Evolutionary conservation across 2,797 vertebrate species (phyloP).

Genomic region (Pseudotriccus pelzelni): DNA sequence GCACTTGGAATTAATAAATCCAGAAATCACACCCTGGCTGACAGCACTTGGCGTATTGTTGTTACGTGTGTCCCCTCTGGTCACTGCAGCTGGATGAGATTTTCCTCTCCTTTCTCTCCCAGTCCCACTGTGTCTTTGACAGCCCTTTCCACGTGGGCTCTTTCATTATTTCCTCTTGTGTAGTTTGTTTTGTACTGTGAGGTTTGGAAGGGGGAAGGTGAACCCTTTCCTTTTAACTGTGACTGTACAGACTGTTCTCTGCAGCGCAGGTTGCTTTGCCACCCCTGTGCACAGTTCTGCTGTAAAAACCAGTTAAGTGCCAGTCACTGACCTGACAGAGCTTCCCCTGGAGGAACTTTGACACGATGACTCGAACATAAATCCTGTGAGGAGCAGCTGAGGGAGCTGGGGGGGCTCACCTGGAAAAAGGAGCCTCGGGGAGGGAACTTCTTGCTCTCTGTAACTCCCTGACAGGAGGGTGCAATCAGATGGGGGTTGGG

Average conservation of each 20-base stretch:
- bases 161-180: neutral
- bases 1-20: neutral
- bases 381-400: neutral
- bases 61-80: neutral
- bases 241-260: neutral
- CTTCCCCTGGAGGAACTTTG: neutral
- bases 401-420: neutral
- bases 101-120: neutral
- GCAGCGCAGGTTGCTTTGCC: neutral
- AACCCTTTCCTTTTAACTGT: neutral
- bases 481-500: neutral
- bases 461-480: neutral
- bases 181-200: accelerated
- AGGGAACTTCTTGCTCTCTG: no score
- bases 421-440: neutral
- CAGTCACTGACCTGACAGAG: neutral
- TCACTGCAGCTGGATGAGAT: neutral
- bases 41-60: neutral
- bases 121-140: neutral
- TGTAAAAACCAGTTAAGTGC: neutral
- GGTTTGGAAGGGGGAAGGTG: neutral
- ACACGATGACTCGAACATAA: accelerated
- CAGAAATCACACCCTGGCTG: neutral
- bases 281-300: neutral
- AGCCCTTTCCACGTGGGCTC: neutral